Percentiles rank a stretch among this genome's conserved stretches.
phyloP scores from a whole-genome alignment of 2,888 invertebrate species.

The Therioaphis trifolii region DNA sequence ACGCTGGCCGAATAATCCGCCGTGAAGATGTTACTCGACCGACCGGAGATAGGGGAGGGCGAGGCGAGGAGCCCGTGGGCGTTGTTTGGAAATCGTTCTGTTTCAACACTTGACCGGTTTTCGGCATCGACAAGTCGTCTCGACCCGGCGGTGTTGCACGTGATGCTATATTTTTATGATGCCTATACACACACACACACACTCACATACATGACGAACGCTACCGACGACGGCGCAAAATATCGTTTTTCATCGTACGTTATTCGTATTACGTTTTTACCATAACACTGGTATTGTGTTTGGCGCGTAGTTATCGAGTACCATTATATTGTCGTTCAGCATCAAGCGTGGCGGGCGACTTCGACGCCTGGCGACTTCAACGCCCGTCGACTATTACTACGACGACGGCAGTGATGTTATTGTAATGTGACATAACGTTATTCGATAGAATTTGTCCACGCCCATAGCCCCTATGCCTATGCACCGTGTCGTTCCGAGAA shows the following conservation, averaged over 20 bases:
- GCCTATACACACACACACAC: too few relatives aligned
- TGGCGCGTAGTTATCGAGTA: too few relatives aligned
- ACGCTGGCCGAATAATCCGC: not conserved
- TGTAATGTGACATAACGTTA: not conserved
- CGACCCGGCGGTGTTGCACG: too few relatives aligned
- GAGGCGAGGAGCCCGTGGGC: not conserved
- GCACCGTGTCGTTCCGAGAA: not conserved
- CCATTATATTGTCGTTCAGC: too few relatives aligned
- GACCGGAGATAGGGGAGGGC: not conserved
- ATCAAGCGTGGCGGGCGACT: not conserved
- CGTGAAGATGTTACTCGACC: conserved; percentile 11
- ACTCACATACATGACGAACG: too few relatives aligned
- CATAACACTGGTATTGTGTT: too few relatives aligned
- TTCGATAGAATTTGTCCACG: not conserved
- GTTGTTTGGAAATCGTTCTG: conserved; percentile 26
- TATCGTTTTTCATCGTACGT: not conserved
- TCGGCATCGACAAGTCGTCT: conserved; percentile 10
- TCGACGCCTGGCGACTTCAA: not conserved
- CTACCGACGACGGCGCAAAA: too few relatives aligned
- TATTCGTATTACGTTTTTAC: not conserved
- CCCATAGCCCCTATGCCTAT: not conserved
- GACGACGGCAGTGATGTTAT: not conserved
- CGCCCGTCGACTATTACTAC: not conserved
- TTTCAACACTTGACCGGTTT: conserved; percentile 27
- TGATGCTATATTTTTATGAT: not conserved